Percentiles rank a stretch among this genome's conserved stretches.
Evolutionary conservation across 2,888 invertebrate genomes (phyloP).

Genomic region (Acronicta aceris): DNA sequence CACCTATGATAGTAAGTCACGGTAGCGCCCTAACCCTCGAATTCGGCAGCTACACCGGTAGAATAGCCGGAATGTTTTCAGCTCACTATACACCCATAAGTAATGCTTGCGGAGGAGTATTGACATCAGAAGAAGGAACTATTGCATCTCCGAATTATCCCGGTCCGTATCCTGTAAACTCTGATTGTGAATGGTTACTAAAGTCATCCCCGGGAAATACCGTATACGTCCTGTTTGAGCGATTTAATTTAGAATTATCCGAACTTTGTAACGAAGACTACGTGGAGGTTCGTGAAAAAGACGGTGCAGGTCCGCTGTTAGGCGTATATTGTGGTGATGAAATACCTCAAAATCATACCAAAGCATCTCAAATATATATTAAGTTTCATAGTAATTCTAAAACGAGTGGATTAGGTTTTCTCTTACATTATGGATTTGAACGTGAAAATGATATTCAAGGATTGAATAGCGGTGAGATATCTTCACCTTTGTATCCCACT

Average conservation of each 20-base stretch:
- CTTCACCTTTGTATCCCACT: slow-evolving; percentile 94
- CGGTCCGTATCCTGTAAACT: slow-evolving; percentile 90
- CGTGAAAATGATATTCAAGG: slow-evolving; percentile 92
- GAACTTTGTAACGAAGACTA: slow-evolving; percentile 95
- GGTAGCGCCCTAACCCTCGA: slow-evolving; percentile 90
- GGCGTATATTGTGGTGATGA: slow-evolving; percentile 92
- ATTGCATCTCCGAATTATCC: slow-evolving; percentile 97
- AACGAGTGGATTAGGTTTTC: slow-evolving; percentile 92
- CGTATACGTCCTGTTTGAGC: slow-evolving; percentile 90
- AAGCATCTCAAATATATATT: slow-evolving; percentile 91
- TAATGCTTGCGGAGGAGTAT: slow-evolving; percentile 94
- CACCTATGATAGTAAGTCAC: slow-evolving; percentile 91
- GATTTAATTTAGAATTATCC: slow-evolving; percentile 92
- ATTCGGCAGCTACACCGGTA: slow-evolving; percentile 72
- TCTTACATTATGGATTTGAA: slow-evolving; percentile 92
- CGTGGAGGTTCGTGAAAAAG: slow-evolving; percentile 93
- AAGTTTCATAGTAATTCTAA: slow-evolving; percentile 92
- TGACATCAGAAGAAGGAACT: slow-evolving; percentile 92
- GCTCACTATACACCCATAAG: slow-evolving; percentile 82
- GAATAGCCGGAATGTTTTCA: slow-evolving; percentile 72
- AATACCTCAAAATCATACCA: slow-evolving; percentile 90
- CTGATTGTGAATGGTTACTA: slow-evolving; percentile 93
- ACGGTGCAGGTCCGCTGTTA: slow-evolving; percentile 90
- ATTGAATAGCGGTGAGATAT: slow-evolving; percentile 90
- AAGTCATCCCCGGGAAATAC: slow-evolving; percentile 90